Base-by-base conservation (phyloP, 2,888 invertebrate genomes). In the Hedychridium roseum region DNA sequence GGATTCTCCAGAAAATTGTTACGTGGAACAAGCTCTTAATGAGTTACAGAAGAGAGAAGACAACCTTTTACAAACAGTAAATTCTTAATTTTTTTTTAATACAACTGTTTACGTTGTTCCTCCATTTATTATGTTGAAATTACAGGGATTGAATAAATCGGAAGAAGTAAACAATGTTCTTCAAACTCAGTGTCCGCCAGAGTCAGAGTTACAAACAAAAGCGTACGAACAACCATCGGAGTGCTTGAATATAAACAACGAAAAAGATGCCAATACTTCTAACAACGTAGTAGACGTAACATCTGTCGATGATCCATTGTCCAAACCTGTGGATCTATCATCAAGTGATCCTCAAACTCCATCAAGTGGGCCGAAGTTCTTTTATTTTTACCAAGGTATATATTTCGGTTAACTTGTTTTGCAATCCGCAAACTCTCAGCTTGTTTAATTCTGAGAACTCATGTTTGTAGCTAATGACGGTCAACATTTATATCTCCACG, bases 401-500 rank as follows among this genome's bases (percentile, higher is more conserved):
- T 32, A 2, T 5, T 6, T 6, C 23, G 9, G 23, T 23, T 23
- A 34, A 17, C n/a, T 46, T 35, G 16, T 31, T 6, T 1, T 14
- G 9, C 6, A 31, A 12, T 28, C 26, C 23, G 15, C 4, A 36
- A 15, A 9, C n/a, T n/a, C n/a, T n/a, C n/a, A n/a, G n/a, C n/a
- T n/a, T 23, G 16, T n/a, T 12, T 21, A 38, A 20, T 17, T 26
- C 17, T 15, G 28, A n/a, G 28, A 45, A 34, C 12, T 11, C 14
- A 16, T 35, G 54, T 78, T 82, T 80, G 62, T 79, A 91, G 94
- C 94, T 58, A 85, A 85, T 31, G 94, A 95, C 78, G 97, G 97
- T 0, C 96, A 96, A 78, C 92, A 94, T 76, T 86, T 97, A 43
- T 98, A 92, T 79, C 81, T 97, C 52, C 92, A 96, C 79, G 89